A percentile compares a stretch with the other conserved stretches of the same genome.
These are phyloP conservation scores for Agraylea sexmaculata DNA, from an alignment of 1,140 invertebrate genomes.

Conservation along the genomic window DNA sequence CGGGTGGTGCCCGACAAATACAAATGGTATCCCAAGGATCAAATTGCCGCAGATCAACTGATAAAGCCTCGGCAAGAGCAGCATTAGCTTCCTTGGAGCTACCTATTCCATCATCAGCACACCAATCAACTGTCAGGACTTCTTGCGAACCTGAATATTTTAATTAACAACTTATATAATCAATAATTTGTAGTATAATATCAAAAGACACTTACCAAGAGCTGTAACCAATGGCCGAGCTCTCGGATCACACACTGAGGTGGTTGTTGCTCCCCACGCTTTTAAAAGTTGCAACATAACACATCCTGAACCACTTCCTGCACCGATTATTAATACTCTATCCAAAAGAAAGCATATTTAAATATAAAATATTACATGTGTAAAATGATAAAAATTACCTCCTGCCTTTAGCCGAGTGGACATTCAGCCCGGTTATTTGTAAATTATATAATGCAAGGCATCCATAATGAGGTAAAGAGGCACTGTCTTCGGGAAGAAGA, in stretches of 20 bases:
- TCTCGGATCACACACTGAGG: constrained; percentile 24
- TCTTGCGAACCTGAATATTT: constrained; percentile 14
- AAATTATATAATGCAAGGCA: constrained; percentile 25
- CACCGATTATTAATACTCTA: constrained; percentile 27
- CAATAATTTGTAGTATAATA: background rate
- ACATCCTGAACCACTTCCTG: constrained; percentile 29
- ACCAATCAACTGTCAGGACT: constrained; percentile 18
- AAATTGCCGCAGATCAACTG: constrained; percentile 7
- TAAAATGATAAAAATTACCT: constrained; percentile 22
- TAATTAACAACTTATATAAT: background rate
- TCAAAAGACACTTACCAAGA: constrained; percentile 23
- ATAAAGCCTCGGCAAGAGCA: constrained; percentile 10
- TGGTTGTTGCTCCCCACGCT: constrained; percentile 26
- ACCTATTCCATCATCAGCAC: constrained; percentile 12
- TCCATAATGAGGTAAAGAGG: constrained; percentile 30
- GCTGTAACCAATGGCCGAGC: constrained; percentile 22
- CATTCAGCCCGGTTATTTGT: constrained; percentile 19
- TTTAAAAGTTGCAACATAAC: constrained; percentile 30
- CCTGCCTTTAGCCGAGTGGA: constrained; percentile 28
- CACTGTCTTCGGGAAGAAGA: constrained; percentile 25
- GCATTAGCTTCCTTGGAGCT: constrained; percentile 9
- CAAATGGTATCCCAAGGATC: constrained; percentile 13
- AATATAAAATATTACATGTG: background rate
- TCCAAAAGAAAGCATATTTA: background rate
- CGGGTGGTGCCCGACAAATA: constrained; percentile 11